Evolutionary conservation across 2,113 vertebrate genomes (phyloP), one percentile per base, ranked within the genome.

Genomic region (Aphelocoma coerulescens): DNA sequence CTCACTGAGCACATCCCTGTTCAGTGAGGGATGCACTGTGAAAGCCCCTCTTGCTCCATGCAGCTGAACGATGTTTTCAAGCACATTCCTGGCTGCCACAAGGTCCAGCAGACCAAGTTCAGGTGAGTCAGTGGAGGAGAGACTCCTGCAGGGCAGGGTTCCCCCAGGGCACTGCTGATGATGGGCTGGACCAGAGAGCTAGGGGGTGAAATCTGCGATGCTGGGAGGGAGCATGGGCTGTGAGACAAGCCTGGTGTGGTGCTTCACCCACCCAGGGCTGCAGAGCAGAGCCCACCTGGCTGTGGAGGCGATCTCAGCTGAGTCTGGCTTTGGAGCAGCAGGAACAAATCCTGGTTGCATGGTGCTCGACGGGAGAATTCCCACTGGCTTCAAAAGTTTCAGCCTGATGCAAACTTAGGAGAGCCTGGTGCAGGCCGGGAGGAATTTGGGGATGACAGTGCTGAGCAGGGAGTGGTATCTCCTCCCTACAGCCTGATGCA

Each of bases 61-160:
- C 97, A 99, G 99, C 97, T 99, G 59, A 99, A 99, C 1, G 98
- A 99, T 0, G 91, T 99, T 32, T 99, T 99, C 97, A 98, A 98
- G 87, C 98, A 98, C 69, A 97, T 99, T 87, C 97, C 98, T 0
- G 99, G 98, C 2, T 97, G 96, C 11, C 99, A 99, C 90, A 98
- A 97, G 75, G 97, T 99, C 78, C 98, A 99, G 84, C 98, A 98
- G 85, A 99, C 99, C 3, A 96, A 97, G n/a, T 99, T 99, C 97
- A 99, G 99, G 99, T 99, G 96, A 98, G 98, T 94, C 28, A 24
- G 30, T 2, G 16, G 10, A 12, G 13, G 28, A 76, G 37, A 78
- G 27, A 19, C 16, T 67, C 66, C 66, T 37, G 9, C 10, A 6
- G 74, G 32, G 15, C 46, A 51, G 46, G 37, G 63, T 35, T 89